Percentiles rank a stretch among this genome's conserved stretches.
These are phyloP conservation scores for Drosophila ogumai DNA, from an alignment of 1,140 invertebrate genomes.

Conservation along the genomic window DNA sequence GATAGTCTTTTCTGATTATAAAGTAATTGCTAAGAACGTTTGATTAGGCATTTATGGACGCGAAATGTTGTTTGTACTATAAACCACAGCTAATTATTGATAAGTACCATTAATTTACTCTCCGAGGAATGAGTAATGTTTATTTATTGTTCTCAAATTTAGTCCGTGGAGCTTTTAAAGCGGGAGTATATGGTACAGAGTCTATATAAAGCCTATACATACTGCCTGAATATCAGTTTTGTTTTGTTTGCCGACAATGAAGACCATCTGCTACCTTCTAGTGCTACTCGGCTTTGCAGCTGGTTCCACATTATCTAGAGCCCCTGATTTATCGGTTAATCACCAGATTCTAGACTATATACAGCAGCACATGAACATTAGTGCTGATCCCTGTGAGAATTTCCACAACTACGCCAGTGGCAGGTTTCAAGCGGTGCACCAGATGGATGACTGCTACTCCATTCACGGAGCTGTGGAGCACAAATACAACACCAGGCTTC, in stretches of 20 bases:
- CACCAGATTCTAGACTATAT: neutral
- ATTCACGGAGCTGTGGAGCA: neutral
- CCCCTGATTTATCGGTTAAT: neutral
- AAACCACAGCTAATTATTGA: neutral
- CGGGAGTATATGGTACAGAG: neutral
- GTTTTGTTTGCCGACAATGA: neutral
- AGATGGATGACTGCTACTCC: neutral
- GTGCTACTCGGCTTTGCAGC: neutral
- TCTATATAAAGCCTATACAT: neutral
- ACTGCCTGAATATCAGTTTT: neutral
- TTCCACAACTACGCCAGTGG: neutral
- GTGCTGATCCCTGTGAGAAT: neutral
- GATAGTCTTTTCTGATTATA: neutral
- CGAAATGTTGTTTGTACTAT: neutral
- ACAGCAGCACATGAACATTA: neutral
- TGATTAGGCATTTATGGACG: neutral
- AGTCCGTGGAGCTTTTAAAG: neutral
- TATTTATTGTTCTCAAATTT: neutral
- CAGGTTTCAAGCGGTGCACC: neutral
- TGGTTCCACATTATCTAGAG: neutral
- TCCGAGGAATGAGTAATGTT: neutral
- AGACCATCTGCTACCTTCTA: neutral
- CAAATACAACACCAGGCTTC: neutral
- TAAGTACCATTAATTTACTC: neutral
- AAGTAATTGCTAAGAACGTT: neutral